A percentile compares a stretch with the other conserved stretches of the same genome.
phyloP scores from a whole-genome alignment of 1,140 invertebrate genomes.

The Drosophila orena region DNA sequence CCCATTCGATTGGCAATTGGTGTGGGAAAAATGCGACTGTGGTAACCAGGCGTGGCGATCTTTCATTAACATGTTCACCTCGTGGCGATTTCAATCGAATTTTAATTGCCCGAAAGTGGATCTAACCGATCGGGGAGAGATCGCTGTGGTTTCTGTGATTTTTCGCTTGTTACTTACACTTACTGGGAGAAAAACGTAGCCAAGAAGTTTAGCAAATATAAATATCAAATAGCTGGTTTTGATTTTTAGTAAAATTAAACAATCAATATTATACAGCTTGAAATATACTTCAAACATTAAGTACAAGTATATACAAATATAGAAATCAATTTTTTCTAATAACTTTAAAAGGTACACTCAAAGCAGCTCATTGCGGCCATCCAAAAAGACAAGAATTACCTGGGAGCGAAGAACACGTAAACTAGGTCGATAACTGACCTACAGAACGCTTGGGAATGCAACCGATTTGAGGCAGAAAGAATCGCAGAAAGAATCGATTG shows the following conservation, averaged over 20 bases:
- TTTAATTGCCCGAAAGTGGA: slow-evolving; percentile 52
- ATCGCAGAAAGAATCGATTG: slow-evolving; percentile 9
- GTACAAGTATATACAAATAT: too few relatives aligned
- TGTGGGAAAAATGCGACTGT: slow-evolving; percentile 66
- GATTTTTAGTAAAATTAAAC: too few relatives aligned
- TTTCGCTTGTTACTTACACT: too few relatives aligned
- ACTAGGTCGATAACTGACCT: slow-evolving; percentile 79
- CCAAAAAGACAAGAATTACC: too few relatives aligned
- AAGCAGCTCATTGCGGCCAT: too few relatives aligned
- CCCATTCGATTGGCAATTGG: slow-evolving; percentile 49
- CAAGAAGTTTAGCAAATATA: background rate
- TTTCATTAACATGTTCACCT: slow-evolving; percentile 61
- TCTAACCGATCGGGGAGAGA: slow-evolving; percentile 7
- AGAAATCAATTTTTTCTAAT: too few relatives aligned
- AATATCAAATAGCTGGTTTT: too few relatives aligned
- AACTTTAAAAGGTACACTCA: too few relatives aligned
- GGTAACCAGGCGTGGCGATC: slow-evolving; percentile 54
- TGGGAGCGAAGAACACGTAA: slow-evolving; percentile 39
- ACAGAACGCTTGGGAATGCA: slow-evolving; percentile 51
- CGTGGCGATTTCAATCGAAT: slow-evolving; percentile 59
- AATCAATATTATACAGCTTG: too few relatives aligned
- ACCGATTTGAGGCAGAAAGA: background rate
- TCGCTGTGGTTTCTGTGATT: background rate
- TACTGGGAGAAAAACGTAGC: background rate
- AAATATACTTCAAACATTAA: too few relatives aligned